phyloP scores from a whole-genome alignment of 64 coral and sea anemone species.

The Dendronephthya gigantea region DNA sequence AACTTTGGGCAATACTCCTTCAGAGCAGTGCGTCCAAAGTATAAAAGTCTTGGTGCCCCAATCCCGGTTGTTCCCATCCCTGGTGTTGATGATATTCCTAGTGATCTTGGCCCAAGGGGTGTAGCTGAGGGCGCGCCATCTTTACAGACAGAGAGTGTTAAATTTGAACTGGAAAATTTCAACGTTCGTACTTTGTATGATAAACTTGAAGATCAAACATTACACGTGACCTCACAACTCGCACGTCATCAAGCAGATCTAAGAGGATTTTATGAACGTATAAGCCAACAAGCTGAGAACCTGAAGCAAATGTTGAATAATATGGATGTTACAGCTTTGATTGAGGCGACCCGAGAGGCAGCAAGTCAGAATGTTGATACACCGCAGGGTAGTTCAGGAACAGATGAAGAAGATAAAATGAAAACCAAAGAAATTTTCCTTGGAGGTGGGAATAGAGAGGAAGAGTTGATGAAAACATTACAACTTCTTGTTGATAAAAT shows the following conservation, averaged over 20 bases:
- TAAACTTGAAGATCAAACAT: slow-evolving; percentile 87
- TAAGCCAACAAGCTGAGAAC: slow-evolving; percentile 88
- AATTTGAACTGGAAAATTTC: slow-evolving; percentile 93
- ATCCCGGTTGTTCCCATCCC: slow-evolving; percentile 86
- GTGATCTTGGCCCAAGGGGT: slow-evolving; percentile 72
- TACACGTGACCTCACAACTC: slow-evolving; percentile 84
- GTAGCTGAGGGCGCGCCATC: slow-evolving; percentile 67
- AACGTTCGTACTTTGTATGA: slow-evolving; percentile 81
- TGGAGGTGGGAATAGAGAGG: slow-evolving; percentile 55
- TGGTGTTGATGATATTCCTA: slow-evolving; percentile 72
- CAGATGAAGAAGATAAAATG: background rate
- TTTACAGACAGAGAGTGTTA: slow-evolving; percentile 63
- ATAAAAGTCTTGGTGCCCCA: slow-evolving; percentile 85
- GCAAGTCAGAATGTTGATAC: background rate
- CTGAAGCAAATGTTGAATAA: slow-evolving; percentile 86
- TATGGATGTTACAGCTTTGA: slow-evolving; percentile 90
- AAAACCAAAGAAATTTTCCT: slow-evolving; percentile 59
- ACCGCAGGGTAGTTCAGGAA: background rate
- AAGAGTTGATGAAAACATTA: slow-evolving; percentile 72
- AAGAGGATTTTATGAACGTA: slow-evolving; percentile 91
- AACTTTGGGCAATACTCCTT: slow-evolving; percentile 80
- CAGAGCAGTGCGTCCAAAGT: slow-evolving; percentile 75
- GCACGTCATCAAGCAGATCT: slow-evolving; percentile 83
- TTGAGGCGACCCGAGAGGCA: slow-evolving; percentile 55
- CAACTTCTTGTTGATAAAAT: slow-evolving; percentile 73